These are phyloP conservation scores for Trichonephila clavipes DNA, from an alignment of 1,140 invertebrate genomes.

Conservation along the genomic window DNA sequence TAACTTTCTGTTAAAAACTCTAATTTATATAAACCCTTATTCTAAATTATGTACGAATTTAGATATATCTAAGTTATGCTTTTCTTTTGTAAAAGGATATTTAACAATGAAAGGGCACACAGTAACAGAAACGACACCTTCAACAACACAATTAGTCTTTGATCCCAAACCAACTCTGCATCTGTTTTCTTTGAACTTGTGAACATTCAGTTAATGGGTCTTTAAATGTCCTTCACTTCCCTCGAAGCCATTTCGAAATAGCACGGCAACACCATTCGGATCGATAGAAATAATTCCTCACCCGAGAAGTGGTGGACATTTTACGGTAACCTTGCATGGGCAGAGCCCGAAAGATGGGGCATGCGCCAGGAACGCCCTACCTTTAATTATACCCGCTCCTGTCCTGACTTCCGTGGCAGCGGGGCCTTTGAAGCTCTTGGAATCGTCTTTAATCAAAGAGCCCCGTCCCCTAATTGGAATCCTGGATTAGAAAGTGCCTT, in stretches of 20 bases:
- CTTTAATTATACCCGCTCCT: slow-evolving; percentile 65
- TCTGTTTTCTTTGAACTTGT: neutral
- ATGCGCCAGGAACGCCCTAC: slow-evolving; percentile 58
- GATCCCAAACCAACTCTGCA: too few species aligned
- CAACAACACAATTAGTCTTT: too few species aligned
- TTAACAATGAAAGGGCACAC: too few species aligned
- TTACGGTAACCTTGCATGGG: slow-evolving; percentile 53
- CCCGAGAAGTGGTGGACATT: slow-evolving; percentile 10
- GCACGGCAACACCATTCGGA: neutral
- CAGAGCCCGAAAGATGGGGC: slow-evolving; percentile 51
- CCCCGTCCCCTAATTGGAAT: slow-evolving; percentile 65
- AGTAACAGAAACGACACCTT: too few species aligned
- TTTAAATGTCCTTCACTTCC: neutral
- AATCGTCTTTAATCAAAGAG: slow-evolving; percentile 71
- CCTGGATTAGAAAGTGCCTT: slow-evolving; percentile 63
- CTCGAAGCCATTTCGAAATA: too few species aligned
- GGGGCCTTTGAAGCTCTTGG: slow-evolving; percentile 62
- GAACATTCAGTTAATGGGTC: neutral
- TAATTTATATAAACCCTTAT: too few species aligned
- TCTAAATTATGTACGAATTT: too few species aligned
- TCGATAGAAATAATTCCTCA: slow-evolving; percentile 31
- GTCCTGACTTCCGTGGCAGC: slow-evolving; percentile 9
- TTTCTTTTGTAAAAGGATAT: too few species aligned
- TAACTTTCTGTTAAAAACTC: too few species aligned
- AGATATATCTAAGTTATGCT: too few species aligned